Conservation (phyloP, 2,113 vertebrate species). For the Plectropomus leopardus region DNA sequence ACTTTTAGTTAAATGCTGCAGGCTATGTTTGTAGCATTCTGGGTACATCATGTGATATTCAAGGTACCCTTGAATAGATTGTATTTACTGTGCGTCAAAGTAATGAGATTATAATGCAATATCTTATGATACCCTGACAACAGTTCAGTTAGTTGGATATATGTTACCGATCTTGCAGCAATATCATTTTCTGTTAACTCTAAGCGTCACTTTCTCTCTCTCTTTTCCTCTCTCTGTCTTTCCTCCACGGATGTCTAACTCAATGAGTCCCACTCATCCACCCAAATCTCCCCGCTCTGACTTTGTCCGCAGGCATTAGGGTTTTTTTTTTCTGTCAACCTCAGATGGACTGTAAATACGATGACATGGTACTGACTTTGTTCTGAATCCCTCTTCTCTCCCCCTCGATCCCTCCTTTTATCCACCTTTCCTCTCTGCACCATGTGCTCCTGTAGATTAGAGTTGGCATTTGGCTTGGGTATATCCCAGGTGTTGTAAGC, state of each 20-base stretch:
- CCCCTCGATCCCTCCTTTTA: slow-evolving; percentile 45
- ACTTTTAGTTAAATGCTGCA: slow-evolving; percentile 45
- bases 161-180: neutral
- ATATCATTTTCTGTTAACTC: slow-evolving; percentile 3
- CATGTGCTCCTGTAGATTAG: slow-evolving; percentile 62
- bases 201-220: neutral
- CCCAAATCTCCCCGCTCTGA: slow-evolving; percentile 40
- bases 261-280: slow-evolving; percentile 44
- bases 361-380: slow-evolving; percentile 64
- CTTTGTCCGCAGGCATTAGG: slow-evolving; percentile 37
- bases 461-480: slow-evolving; percentile 46
- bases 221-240: slow-evolving; percentile 13
- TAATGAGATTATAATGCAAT: slow-evolving; percentile 21
- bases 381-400: slow-evolving; percentile 46
- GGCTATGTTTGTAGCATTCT: slow-evolving; percentile 51
- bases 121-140: neutral
- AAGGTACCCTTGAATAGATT: neutral
- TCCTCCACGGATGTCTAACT: slow-evolving; percentile 27
- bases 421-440: slow-evolving; percentile 43
- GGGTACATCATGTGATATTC: slow-evolving; percentile 22
- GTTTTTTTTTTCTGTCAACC: slow-evolving; percentile 41
- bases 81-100: slow-evolving; percentile 21
- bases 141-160: neutral
- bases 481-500: slow-evolving; percentile 46
- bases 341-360: slow-evolving; percentile 61